Evolutionary conservation across 2,113 vertebrate species (phyloP).

Genomic region (Pachyramphus minor): DNA sequence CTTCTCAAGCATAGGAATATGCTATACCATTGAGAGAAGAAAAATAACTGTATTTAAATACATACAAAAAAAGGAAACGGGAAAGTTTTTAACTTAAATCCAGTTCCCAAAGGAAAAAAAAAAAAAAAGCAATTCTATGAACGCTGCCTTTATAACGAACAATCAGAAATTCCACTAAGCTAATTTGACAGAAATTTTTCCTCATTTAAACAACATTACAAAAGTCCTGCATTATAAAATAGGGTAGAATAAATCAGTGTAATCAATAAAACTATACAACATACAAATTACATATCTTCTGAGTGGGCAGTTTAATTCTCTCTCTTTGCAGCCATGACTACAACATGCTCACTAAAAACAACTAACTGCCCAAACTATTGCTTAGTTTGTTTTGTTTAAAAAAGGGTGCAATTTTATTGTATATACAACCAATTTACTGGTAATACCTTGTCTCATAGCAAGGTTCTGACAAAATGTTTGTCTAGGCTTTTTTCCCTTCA

Average conservation of each 20-base stretch:
- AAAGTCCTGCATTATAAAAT: slow-evolving; percentile 99
- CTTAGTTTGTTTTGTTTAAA: slow-evolving; percentile 90
- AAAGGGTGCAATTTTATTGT: slow-evolving; percentile 96
- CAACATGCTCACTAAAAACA: slow-evolving; percentile 87
- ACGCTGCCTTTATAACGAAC: slow-evolving; percentile 93
- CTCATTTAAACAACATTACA: slow-evolving; percentile 99
- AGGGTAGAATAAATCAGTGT: slow-evolving; percentile 99
- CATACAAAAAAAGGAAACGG: slow-evolving; percentile 92
- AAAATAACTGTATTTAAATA: slow-evolving; percentile 95
- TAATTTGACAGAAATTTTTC: slow-evolving; percentile 92
- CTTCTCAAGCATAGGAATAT: slow-evolving; percentile 94
- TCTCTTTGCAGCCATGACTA: slow-evolving; percentile 85
- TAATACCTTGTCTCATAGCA: slow-evolving; percentile 88
- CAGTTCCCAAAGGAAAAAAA: slow-evolving; percentile 82
- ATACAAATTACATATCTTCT: slow-evolving; percentile 93
- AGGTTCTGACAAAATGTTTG: slow-evolving; percentile 93
- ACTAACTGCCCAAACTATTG: slow-evolving; percentile 98
- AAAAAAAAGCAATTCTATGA: slow-evolving; percentile 88
- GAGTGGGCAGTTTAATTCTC: slow-evolving; percentile 80
- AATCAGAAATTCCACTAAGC: slow-evolving; percentile 97
- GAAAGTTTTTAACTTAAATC: slow-evolving; percentile 98
- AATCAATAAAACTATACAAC: slow-evolving; percentile 99
- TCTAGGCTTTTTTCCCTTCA: slow-evolving; percentile 94
- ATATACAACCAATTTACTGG: slow-evolving; percentile 93
- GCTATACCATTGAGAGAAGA: slow-evolving; percentile 87